phyloP scores from a whole-genome alignment of 2,888 invertebrate genomes.

The Keiferia lycopersicella region DNA sequence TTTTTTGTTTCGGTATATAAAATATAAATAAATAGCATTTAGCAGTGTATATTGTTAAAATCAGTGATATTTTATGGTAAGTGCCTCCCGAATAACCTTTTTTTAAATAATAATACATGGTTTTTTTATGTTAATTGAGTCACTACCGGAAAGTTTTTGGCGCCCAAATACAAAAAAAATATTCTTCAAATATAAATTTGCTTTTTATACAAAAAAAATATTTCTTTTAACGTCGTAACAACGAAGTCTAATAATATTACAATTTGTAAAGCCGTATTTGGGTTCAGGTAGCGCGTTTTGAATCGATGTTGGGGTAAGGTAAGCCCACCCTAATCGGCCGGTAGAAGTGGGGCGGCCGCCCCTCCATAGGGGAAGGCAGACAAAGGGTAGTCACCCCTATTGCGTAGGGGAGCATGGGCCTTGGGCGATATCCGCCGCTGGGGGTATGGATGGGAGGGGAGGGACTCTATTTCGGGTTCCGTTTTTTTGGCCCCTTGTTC shows the following conservation, averaged over 20 bases:
- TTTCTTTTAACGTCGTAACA: neutral
- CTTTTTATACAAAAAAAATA: neutral
- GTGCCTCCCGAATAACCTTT: neutral
- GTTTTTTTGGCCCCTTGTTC: constrained; percentile 51
- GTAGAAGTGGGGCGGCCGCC: constrained; percentile 74
- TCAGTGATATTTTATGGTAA: constrained; percentile 16
- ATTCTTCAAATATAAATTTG: neutral
- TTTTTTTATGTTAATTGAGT: neutral
- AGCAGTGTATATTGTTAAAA: neutral
- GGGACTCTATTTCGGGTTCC: constrained; percentile 65
- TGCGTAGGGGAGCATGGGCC: constrained; percentile 71
- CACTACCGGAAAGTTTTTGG: constrained; percentile 30
- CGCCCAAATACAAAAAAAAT: constrained; percentile 2
- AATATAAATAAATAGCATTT: neutral
- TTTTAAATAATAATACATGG: neutral
- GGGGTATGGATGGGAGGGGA: constrained; percentile 54
- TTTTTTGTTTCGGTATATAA: constrained; percentile 8
- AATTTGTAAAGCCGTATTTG: constrained; percentile 36
- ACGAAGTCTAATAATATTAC: constrained; percentile 38
- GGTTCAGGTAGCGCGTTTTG: constrained; percentile 58
- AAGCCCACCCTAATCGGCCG: constrained; percentile 66
- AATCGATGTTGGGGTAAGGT: constrained; percentile 66
- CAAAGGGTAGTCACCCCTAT: constrained; percentile 79
- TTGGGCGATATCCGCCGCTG: constrained; percentile 66
- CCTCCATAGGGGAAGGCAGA: constrained; percentile 73